phyloP scores from a whole-genome alignment of 2,888 invertebrate species.

The Taphrorychus bicolor region DNA sequence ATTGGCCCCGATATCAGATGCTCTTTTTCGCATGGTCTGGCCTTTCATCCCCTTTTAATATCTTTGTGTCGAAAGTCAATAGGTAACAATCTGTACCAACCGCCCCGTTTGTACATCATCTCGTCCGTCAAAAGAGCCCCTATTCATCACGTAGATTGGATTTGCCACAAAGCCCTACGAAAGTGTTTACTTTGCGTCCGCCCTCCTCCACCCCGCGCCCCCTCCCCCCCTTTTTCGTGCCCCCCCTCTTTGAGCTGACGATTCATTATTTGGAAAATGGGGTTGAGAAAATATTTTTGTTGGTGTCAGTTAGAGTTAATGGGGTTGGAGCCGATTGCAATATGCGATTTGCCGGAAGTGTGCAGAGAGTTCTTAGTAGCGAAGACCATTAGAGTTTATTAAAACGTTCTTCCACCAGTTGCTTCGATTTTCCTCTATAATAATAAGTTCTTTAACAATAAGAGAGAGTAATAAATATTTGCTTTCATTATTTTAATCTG shows the following conservation, averaged over 20 bases:
- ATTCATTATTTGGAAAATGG: conserved; percentile 4
- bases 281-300: conserved; percentile 4
- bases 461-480: no score
- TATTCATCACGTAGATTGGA: conserved; percentile 46
- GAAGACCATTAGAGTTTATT: no score
- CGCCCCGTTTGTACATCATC: conserved; percentile 45
- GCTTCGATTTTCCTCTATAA: no score
- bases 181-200: conserved; percentile 23
- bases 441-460: no score
- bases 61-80: conserved; percentile 46
- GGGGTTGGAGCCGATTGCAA: conserved; percentile 1
- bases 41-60: conserved; percentile 42
- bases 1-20: conserved; percentile 46
- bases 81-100: conserved; percentile 49
- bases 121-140: conserved; percentile 45
- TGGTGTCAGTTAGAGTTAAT: background rate
- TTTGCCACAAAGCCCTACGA: conserved; percentile 33
- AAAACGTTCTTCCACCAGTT: no score
- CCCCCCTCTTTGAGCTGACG: no score
- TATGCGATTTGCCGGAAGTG: background rate
- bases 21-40: conserved; percentile 49
- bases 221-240: no score
- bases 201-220: background rate
- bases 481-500: no score
- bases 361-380: background rate